Conservation (phyloP, 2,888 invertebrate species). For the Sipunculus nudus region DNA sequence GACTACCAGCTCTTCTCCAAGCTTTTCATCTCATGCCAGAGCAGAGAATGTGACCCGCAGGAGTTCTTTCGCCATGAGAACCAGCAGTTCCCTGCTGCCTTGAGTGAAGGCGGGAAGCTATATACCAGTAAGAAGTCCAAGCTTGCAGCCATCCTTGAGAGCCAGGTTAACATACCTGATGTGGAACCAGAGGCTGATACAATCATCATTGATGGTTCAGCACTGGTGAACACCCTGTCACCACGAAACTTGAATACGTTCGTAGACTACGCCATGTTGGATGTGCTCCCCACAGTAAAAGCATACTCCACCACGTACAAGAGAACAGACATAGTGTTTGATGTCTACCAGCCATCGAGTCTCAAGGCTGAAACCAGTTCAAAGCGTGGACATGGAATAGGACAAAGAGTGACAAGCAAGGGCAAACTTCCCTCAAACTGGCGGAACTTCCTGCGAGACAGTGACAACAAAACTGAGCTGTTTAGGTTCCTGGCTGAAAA, state of each 20-base stretch:
- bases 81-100: slow-evolving; percentile 29
- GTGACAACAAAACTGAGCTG: slow-evolving; percentile 32
- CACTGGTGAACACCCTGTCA: slow-evolving; percentile 18
- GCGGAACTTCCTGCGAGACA: slow-evolving; percentile 21
- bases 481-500: slow-evolving; percentile 34
- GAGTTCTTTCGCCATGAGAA: slow-evolving; percentile 33
- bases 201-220: slow-evolving; percentile 25
- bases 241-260: slow-evolving; percentile 23
- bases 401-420: slow-evolving; percentile 24
- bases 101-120: slow-evolving; percentile 29
- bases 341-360: slow-evolving; percentile 18
- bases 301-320: slow-evolving; percentile 15
- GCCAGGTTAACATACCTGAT: slow-evolving; percentile 13
- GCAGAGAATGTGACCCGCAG: slow-evolving; percentile 24
- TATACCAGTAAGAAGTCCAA: slow-evolving; percentile 30
- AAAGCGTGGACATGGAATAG: slow-evolving; percentile 21
- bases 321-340: slow-evolving; percentile 32
- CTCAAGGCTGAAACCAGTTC: slow-evolving; percentile 27
- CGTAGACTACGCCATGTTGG: slow-evolving; percentile 25
- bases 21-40: slow-evolving; percentile 32
- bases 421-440: slow-evolving; percentile 31
- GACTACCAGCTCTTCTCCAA: slow-evolving; percentile 25
- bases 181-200: slow-evolving; percentile 17
- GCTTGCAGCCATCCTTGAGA: slow-evolving; percentile 20
- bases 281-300: slow-evolving; percentile 7